Evolutionary conservation across 1,140 invertebrate species (phyloP).

Genomic region (Marisa cornuarietis): DNA sequence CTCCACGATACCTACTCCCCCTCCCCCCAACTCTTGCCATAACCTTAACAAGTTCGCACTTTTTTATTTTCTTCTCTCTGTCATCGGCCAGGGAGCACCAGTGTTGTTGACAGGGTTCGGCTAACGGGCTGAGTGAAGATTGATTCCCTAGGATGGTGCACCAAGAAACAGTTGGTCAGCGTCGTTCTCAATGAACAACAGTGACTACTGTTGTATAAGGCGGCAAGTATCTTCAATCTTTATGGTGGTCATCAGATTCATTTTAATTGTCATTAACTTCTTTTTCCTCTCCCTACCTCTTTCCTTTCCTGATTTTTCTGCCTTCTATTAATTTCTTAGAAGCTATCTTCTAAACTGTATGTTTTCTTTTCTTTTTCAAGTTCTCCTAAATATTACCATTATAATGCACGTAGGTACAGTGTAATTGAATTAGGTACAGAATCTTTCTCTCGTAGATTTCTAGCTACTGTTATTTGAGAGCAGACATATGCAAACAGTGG

Average conservation of each 20-base stretch:
- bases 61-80: constrained; percentile 26
- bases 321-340: background rate
- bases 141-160: constrained; percentile 14
- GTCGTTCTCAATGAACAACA: too few species aligned
- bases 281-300: background rate
- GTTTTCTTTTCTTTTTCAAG: background rate
- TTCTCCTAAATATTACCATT: too few species aligned
- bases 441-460: too few species aligned
- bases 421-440: too few species aligned
- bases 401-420: too few species aligned
- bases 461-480: too few species aligned
- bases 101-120: constrained; percentile 24
- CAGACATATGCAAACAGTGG: too few species aligned
- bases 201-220: constrained; percentile 25
- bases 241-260: constrained; percentile 15
- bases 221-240: constrained; percentile 59
- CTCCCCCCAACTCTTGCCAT: constrained; percentile 7
- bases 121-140: constrained; percentile 5
- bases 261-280: background rate
- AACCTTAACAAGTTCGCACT: constrained; percentile 20
- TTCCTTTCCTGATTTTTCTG: background rate
- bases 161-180: constrained; percentile 11
- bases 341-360: background rate
- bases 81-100: constrained; percentile 23
- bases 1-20: background rate